Percentiles rank a stretch among this genome's conserved stretches.
Evolutionary conservation across 1,140 invertebrate species (phyloP).

Genomic region (Wiebesia pumilae): DNA sequence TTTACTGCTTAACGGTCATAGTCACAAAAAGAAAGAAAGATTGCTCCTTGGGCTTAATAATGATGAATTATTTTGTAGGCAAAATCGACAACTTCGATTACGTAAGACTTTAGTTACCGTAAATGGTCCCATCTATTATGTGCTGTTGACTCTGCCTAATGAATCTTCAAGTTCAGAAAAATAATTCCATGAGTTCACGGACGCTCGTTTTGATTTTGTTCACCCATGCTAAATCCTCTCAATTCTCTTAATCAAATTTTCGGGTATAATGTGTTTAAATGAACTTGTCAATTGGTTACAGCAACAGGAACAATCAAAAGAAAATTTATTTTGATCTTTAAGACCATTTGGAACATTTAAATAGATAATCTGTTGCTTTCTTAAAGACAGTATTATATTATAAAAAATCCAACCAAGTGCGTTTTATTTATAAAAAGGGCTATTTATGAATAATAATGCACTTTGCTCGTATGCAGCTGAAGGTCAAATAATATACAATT

Average conservation of each 20-base stretch:
- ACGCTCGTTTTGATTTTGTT: background rate
- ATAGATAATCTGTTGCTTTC: background rate
- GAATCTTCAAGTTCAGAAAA: constrained; percentile 38
- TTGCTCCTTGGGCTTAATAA: constrained; percentile 12
- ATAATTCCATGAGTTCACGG: constrained; percentile 42
- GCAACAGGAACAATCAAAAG: background rate
- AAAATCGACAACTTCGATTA: constrained; percentile 14
- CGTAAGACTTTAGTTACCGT: background rate
- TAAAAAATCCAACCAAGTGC: too few species aligned
- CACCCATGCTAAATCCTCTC: background rate
- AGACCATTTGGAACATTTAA: background rate
- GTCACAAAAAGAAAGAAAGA: background rate
- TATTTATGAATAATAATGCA: too few species aligned
- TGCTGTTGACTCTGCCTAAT: constrained; percentile 10
- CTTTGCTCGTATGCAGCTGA: too few species aligned
- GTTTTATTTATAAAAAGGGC: too few species aligned
- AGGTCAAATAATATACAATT: too few species aligned
- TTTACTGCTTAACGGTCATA: background rate
- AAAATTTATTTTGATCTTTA: background rate
- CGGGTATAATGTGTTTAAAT: background rate
- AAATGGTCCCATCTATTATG: background rate
- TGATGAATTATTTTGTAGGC: constrained; percentile 27
- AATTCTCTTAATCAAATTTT: background rate
- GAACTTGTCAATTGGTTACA: background rate
- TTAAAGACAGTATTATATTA: background rate